Evolutionary conservation across 2,113 vertebrate species (phyloP).

Genomic region (Bungarus multicinctus): DNA sequence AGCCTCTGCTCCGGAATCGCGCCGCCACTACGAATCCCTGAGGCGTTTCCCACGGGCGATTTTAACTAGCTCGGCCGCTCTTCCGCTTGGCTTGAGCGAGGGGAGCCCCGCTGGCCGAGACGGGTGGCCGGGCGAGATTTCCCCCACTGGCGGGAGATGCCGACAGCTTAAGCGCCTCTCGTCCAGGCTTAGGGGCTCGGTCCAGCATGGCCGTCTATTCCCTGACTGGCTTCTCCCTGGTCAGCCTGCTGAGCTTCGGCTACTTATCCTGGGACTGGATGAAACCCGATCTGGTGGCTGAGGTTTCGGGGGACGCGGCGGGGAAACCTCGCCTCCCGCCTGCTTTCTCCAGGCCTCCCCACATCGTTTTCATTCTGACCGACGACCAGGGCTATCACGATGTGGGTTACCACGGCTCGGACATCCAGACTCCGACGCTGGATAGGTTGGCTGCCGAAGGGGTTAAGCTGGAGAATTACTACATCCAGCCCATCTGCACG

Average conservation of each 20-base stretch:
- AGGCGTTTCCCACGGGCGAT: constrained; percentile 42
- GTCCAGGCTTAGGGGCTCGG: not conserved
- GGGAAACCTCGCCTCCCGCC: constrained; percentile 40
- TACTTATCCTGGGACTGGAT: constrained; percentile 94
- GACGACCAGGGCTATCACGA: constrained; percentile 98
- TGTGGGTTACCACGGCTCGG: constrained; percentile 90
- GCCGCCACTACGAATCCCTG: constrained; percentile 14
- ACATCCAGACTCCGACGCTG: constrained; percentile 89
- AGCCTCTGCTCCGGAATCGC: not conserved
- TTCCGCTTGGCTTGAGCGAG: not conserved
- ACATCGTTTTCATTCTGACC: constrained; percentile 95
- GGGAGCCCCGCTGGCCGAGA: not conserved
- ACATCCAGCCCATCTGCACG: constrained; percentile 97
- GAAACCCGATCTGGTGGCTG: constrained; percentile 83
- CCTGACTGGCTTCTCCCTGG: constrained; percentile 87
- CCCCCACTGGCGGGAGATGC: constrained; percentile 10
- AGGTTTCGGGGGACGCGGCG: constrained; percentile 61
- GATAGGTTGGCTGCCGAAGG: constrained; percentile 92
- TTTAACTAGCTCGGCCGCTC: constrained; percentile 26
- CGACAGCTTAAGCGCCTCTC: not conserved
- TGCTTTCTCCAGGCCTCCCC: constrained; percentile 73
- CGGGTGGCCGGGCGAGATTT: not conserved
- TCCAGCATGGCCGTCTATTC: constrained; percentile 81
- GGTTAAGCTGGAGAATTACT: constrained; percentile 96
- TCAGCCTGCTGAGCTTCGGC: constrained; percentile 92